These are phyloP conservation scores for Ceratina japonica DNA, from an alignment of 1,140 invertebrate genomes.

Conservation along the genomic window DNA sequence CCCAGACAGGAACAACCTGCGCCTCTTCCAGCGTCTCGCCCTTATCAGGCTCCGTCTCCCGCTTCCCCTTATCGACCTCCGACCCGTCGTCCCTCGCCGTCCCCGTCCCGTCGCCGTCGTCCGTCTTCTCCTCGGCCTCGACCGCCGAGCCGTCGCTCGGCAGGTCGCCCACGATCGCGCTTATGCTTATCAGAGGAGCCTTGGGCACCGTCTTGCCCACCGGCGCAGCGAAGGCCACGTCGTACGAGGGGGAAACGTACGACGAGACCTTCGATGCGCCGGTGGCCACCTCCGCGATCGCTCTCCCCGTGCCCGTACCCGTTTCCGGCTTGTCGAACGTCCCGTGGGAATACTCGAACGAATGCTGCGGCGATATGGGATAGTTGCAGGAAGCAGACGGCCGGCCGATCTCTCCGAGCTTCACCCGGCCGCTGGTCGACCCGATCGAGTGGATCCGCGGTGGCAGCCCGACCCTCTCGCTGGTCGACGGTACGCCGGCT, in stretches of 20 bases:
- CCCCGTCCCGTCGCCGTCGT: background rate
- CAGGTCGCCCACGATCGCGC: constrained; percentile 84
- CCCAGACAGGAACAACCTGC: constrained; percentile 74
- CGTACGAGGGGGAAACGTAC: constrained; percentile 6
- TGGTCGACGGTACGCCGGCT: constrained; percentile 16
- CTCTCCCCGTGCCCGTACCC: constrained; percentile 49
- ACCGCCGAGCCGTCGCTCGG: constrained; percentile 66
- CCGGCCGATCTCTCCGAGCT: constrained; percentile 72
- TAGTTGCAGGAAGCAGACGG: constrained; percentile 72
- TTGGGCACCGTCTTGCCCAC: constrained; percentile 57
- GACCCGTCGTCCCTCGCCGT: constrained; percentile 10
- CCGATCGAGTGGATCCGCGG: constrained; percentile 74
- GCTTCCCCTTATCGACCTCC: constrained; percentile 10
- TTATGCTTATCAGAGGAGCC: constrained; percentile 86
- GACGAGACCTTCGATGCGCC: background rate
- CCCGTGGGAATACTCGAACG: constrained; percentile 68
- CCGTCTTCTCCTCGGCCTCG: constrained; percentile 23
- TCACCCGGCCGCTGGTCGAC: constrained; percentile 67
- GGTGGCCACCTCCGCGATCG: constrained; percentile 56
- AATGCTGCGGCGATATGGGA: constrained; percentile 70
- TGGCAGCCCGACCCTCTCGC: constrained; percentile 51
- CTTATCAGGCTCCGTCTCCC: constrained; percentile 21
- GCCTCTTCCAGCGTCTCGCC: constrained; percentile 63
- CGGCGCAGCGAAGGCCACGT: too few relatives aligned
- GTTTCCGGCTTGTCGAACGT: constrained; percentile 43